A percentile compares a stretch with the other conserved stretches of the same genome.
These are phyloP conservation scores for Ceriagrion tenellum DNA, from an alignment of 2,888 invertebrate species.

Conservation along the genomic window DNA sequence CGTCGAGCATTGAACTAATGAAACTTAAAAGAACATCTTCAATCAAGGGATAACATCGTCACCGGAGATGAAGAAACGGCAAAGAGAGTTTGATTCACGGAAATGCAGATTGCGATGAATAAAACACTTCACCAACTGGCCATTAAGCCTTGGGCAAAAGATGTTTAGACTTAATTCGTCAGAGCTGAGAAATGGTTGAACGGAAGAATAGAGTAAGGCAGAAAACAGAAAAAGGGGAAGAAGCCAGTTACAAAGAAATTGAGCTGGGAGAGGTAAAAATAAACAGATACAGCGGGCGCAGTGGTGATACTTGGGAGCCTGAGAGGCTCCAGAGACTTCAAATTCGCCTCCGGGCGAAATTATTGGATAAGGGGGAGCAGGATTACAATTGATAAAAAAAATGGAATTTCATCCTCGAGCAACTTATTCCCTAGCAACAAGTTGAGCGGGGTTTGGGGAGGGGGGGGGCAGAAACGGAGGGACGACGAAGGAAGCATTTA, in stretches of 20 bases:
- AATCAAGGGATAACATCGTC: no score
- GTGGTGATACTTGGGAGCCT: not conserved
- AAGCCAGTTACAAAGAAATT: not conserved
- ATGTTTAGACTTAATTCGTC: not conserved
- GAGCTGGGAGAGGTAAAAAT: not conserved
- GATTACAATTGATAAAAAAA: not conserved
- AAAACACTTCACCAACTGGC: not conserved
- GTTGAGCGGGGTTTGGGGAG: not conserved
- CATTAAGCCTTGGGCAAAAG: not conserved
- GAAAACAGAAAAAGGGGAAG: no score
- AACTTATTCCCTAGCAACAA: constrained; percentile 54
- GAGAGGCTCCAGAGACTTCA: not conserved
- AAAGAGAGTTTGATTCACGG: no score
- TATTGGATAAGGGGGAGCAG: not conserved
- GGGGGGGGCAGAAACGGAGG: no score
- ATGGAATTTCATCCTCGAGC: not conserved
- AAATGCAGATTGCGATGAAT: not conserved
- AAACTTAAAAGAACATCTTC: no score
- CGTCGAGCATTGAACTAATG: no score
- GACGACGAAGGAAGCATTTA: not conserved
- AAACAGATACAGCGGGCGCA: not conserved
- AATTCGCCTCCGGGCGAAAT: not conserved
- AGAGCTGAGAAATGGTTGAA: not conserved
- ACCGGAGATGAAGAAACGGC: no score
- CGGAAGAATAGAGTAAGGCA: no score